Conservation (phyloP, 2,888 invertebrate species). For the Eucera pruinosa region DNA sequence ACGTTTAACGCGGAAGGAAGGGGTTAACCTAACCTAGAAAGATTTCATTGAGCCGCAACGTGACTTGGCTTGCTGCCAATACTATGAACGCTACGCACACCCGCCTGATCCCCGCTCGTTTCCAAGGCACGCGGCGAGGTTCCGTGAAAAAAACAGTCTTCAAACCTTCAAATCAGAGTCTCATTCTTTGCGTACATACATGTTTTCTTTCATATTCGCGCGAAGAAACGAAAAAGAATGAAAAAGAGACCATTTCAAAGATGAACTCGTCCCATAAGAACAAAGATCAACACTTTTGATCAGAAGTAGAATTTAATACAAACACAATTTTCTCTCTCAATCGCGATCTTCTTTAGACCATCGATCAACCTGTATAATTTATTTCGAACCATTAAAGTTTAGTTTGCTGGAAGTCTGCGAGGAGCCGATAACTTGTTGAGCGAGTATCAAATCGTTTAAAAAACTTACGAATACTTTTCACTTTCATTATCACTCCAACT, state of each 20-base stretch:
- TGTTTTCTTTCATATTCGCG: slow-evolving; percentile 7
- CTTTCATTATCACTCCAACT: background rate
- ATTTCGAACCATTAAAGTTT: slow-evolving; percentile 17
- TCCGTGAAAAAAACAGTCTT: slow-evolving; percentile 32
- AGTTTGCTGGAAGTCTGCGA: slow-evolving; percentile 8
- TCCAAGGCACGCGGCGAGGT: slow-evolving; percentile 42
- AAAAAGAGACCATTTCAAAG: too few relatives aligned
- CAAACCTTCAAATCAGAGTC: slow-evolving; percentile 41
- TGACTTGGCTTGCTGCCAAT: slow-evolving; percentile 81
- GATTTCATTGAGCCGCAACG: slow-evolving; percentile 83
- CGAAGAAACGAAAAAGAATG: background rate
- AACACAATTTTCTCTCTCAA: background rate
- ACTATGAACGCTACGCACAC: slow-evolving; percentile 77
- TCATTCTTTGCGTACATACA: slow-evolving; percentile 14
- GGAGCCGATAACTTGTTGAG: slow-evolving; percentile 23
- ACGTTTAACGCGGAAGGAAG: slow-evolving; percentile 78
- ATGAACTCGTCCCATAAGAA: background rate
- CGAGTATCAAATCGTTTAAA: slow-evolving; percentile 1
- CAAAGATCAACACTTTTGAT: background rate
- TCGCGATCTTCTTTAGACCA: background rate
- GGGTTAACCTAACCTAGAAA: slow-evolving; percentile 81
- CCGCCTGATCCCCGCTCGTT: slow-evolving; percentile 63
- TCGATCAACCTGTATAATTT: slow-evolving; percentile 2
- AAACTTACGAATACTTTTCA: background rate
- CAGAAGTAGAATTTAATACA: background rate